phyloP scores from a whole-genome alignment of 30 jellyfish, hydroid and myxozoan species.

The Turritopsis rubra region DNA sequence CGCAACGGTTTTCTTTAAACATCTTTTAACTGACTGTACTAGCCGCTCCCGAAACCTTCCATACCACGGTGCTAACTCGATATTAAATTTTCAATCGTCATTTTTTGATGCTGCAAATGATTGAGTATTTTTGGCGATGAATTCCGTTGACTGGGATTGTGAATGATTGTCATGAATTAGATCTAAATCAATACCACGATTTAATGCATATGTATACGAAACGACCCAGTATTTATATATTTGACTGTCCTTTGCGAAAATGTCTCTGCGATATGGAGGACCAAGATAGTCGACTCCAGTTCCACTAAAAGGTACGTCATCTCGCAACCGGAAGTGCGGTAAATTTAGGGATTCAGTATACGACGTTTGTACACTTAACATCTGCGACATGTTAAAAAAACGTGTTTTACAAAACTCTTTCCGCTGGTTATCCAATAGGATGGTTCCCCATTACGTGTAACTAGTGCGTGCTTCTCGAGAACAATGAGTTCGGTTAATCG shows the following conservation, averaged over 20 bases:
- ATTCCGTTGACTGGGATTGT: neutral
- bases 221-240: slow-evolving; percentile 29
- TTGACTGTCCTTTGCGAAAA: neutral
- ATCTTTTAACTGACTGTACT: slow-evolving; percentile 33
- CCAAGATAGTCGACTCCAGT: neutral
- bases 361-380: too few relatives aligned
- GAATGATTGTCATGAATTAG: neutral
- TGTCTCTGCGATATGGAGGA: neutral
- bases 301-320: neutral
- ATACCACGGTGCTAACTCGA: slow-evolving; percentile 49
- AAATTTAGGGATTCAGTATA: too few relatives aligned
- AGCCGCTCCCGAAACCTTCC: slow-evolving; percentile 43
- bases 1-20: slow-evolving; percentile 16
- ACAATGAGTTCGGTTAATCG: too few relatives aligned
- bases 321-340: too few relatives aligned
- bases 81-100: slow-evolving; percentile 17
- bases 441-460: too few relatives aligned
- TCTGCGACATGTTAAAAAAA: too few relatives aligned
- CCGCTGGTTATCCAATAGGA: too few relatives aligned
- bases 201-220: slow-evolving; percentile 41
- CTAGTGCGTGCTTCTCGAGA: too few relatives aligned
- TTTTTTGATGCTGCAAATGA: slow-evolving; percentile 20
- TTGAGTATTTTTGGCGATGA: slow-evolving; percentile 34
- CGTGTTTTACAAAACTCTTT: too few relatives aligned
- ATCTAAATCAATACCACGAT: slow-evolving; percentile 46